phyloP scores from a whole-genome alignment of 2,113 vertebrate species.

The Sphaerodactylus townsendi region DNA sequence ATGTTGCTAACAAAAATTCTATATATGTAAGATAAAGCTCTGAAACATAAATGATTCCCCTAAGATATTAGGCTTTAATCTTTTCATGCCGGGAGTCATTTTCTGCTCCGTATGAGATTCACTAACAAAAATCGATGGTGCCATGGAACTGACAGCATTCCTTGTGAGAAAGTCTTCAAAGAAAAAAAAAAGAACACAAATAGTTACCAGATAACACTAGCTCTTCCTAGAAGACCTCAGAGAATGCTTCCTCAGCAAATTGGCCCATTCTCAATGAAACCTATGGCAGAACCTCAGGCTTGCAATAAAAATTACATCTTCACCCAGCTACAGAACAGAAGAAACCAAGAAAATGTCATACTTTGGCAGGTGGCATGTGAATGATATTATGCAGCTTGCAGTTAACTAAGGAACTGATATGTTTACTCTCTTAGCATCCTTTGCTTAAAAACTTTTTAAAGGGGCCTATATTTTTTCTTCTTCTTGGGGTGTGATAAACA shows the following conservation, averaged over 20 bases:
- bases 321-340: not conserved
- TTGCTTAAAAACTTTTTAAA: not conserved
- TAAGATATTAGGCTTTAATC: slow-evolving; percentile 48
- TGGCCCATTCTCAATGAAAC: not conserved
- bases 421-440: not conserved
- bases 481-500: not conserved
- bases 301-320: not conserved
- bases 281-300: not conserved
- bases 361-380: not conserved
- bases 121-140: not conserved
- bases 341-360: not conserved
- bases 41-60: slow-evolving; percentile 42
- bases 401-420: no score
- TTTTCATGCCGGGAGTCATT: slow-evolving; percentile 23
- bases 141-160: not conserved
- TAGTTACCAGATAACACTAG: not conserved
- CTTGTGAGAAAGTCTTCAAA: not conserved
- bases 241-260: not conserved
- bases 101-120: not conserved
- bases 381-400: not conserved
- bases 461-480: not conserved
- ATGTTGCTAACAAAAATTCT: not conserved
- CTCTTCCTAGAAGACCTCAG: not conserved
- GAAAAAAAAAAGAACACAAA: not conserved
- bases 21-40: not conserved